A percentile compares a stretch with the other conserved stretches of the same genome.
Evolutionary conservation across 2,797 vertebrate genomes (phyloP).

Genomic region (Synaphobranchus kaupii): DNA sequence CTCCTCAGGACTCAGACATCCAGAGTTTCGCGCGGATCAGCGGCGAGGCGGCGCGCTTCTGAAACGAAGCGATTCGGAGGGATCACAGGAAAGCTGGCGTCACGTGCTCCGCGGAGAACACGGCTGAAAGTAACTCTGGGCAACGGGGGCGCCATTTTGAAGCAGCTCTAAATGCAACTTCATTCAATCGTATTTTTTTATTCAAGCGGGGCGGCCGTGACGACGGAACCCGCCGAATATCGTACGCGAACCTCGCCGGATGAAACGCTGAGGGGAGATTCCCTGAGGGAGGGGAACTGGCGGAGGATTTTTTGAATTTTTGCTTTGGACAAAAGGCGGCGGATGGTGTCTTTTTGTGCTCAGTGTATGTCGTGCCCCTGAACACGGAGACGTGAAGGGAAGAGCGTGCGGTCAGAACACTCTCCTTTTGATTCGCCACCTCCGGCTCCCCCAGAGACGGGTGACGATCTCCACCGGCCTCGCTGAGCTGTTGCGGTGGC

Average conservation of each 20-base stretch:
- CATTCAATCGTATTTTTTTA: background rate
- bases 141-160: slow-evolving; percentile 4
- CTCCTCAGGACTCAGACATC: slow-evolving; percentile 7
- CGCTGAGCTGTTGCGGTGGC: slow-evolving; percentile 33
- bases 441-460: slow-evolving; percentile 9
- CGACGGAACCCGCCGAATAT: background rate
- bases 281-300: background rate
- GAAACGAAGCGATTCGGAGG: background rate
- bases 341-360: background rate
- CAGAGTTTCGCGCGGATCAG: background rate
- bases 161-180: background rate
- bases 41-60: background rate
- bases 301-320: background rate
- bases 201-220: background rate
- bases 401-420: background rate
- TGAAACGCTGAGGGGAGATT: background rate
- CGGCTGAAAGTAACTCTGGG: slow-evolving; percentile 2
- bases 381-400: background rate
- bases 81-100: background rate
- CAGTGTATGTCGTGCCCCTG: background rate
- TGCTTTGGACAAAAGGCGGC: background rate
- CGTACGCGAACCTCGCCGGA: background rate
- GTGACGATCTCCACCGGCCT: slow-evolving; percentile 39
- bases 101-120: background rate
- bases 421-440: slow-evolving; percentile 31